Evolutionary conservation across 2,797 vertebrate genomes (phyloP).

Genomic region (Falco columbarius): DNA sequence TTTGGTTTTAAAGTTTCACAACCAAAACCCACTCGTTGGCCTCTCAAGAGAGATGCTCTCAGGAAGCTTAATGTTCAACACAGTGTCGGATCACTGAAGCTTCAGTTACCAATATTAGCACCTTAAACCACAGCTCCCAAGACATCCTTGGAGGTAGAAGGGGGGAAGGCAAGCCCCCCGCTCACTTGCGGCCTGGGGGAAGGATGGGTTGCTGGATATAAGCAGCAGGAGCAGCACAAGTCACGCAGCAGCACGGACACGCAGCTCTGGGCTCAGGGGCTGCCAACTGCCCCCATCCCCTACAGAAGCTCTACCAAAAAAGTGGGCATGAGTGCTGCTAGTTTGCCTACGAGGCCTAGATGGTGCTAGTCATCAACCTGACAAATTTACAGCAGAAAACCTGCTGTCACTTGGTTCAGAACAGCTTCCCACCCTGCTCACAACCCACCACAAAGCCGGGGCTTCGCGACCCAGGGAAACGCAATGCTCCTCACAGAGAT

Average conservation of each 20-base stretch:
- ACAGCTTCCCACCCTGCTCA: neutral
- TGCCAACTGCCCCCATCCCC: neutral
- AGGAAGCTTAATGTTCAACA: rapidly evolving
- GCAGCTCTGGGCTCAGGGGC: neutral
- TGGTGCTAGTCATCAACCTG: neutral
- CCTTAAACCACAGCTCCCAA: neutral
- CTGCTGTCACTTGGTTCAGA: neutral
- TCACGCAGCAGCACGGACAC: neutral
- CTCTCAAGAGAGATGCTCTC: neutral
- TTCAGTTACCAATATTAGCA: neutral
- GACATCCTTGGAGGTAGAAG: neutral
- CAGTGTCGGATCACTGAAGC: neutral
- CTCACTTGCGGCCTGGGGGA: neutral
- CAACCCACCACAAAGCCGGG: neutral
- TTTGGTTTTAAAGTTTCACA: neutral
- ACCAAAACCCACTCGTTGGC: neutral
- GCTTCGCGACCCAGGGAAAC: neutral
- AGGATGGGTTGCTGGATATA: no score
- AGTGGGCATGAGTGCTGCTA: neutral
- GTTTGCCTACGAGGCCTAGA: neutral
- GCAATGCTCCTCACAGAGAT: rapidly evolving
- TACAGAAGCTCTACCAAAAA: neutral
- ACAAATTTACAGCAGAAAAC: neutral
- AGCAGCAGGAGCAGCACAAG: neutral
- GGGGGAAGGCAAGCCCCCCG: rapidly evolving